Conservation (phyloP, 2,888 invertebrate genomes). For the Heliconius ethilla region DNA sequence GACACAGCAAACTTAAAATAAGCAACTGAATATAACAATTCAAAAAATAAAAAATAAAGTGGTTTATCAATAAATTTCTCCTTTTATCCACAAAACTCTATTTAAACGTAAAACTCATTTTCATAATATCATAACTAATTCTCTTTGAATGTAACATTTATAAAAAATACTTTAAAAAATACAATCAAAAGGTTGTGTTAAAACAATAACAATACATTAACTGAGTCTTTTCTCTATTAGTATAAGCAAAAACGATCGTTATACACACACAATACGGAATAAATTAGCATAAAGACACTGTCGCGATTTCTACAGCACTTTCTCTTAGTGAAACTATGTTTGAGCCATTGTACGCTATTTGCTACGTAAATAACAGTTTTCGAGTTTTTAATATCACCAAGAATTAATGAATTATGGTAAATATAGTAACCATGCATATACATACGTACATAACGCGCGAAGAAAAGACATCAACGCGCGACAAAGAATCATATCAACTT, state of each 20-base stretch:
- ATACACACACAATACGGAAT: constrained; percentile 41
- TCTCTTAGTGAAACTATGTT: constrained; percentile 79
- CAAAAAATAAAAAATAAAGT: no score
- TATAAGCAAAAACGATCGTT: constrained; percentile 31
- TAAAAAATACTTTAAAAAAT: constrained; percentile 3
- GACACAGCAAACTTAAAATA: constrained; percentile 9
- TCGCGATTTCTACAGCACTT: constrained; percentile 67
- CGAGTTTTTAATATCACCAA: constrained; percentile 38
- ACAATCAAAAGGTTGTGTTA: constrained; percentile 14
- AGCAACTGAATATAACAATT: constrained; percentile 11
- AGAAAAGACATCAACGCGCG: constrained; percentile 35
- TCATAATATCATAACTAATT: no score
- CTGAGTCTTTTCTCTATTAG: constrained; percentile 29
- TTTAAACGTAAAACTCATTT: no score
- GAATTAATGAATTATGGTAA: constrained; percentile 4
- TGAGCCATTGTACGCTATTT: constrained; percentile 67
- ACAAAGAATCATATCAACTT: not conserved
- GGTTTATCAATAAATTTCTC: no score
- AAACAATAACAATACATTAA: constrained; percentile 38
- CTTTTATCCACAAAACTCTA: no score
- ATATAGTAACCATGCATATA: no score
- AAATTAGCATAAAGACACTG: constrained; percentile 44
- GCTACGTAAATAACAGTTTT: constrained; percentile 45
- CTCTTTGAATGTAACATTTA: not conserved
- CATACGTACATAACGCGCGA: not conserved